A percentile compares a stretch with the other conserved stretches of the same genome.
Conservation (phyloP, 2,113 vertebrate species). For the Nothocercus nigrocapillus region DNA sequence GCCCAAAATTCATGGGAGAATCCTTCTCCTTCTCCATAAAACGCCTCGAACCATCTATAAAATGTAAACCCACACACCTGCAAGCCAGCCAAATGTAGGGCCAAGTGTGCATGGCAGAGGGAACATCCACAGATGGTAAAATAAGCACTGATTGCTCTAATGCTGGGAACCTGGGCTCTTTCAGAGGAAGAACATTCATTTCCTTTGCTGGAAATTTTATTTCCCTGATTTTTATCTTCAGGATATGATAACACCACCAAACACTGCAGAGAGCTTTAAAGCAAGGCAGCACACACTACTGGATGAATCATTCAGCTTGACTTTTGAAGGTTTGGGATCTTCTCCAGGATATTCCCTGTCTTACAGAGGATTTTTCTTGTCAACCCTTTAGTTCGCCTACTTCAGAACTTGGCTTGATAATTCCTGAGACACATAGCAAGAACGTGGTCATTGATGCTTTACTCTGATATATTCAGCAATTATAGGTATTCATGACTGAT, state of each 20-base stretch:
- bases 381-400: neutral
- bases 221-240: constrained; percentile 39
- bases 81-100: neutral
- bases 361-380: neutral
- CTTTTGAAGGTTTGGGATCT: neutral
- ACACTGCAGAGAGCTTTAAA: neutral
- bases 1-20: neutral
- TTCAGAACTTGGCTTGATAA: neutral
- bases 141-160: neutral
- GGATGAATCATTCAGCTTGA: neutral
- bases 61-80: neutral
- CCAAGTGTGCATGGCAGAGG: neutral
- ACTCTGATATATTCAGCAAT: neutral
- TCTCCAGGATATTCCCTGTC: neutral
- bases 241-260: neutral
- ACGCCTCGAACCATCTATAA: neutral
- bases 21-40: neutral
- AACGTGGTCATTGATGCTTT: neutral
- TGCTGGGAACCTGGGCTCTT: neutral
- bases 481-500: rapidly evolving
- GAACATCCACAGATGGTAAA: neutral
- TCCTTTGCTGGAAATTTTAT: neutral
- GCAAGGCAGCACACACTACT: neutral
- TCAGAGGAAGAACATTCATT: neutral
- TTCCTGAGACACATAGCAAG: neutral